Conservation (phyloP, 2,113 vertebrate genomes). For the Scomber scombrus region DNA sequence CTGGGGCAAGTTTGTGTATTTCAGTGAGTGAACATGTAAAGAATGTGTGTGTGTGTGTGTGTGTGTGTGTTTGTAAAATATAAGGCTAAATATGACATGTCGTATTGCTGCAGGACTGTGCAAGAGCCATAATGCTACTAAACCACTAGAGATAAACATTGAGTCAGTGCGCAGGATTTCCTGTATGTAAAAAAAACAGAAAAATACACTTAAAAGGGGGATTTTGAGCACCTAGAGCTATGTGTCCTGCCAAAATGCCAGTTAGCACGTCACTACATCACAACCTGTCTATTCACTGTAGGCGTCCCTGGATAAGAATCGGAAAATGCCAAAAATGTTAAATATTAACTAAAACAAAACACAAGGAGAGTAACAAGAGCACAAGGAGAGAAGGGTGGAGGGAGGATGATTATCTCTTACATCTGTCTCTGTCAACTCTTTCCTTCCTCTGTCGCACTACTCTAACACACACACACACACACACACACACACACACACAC, state of each 20-base stretch:
- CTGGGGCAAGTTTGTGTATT: not conserved
- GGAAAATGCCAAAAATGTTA: slow-evolving; percentile 13
- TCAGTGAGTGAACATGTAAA: not conserved
- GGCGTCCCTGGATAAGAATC: not conserved
- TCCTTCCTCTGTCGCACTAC: slow-evolving; percentile 46
- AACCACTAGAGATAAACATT: slow-evolving; percentile 52
- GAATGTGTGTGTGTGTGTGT: not conserved
- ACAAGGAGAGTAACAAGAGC: not conserved
- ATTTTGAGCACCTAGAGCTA: not conserved
- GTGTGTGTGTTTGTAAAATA: not conserved
- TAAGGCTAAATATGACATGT: not conserved
- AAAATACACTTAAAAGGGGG: slow-evolving; percentile 3
- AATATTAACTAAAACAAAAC: slow-evolving; percentile 21
- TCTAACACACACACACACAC: slow-evolving; percentile 34
- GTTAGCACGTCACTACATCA: not conserved
- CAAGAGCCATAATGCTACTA: slow-evolving; percentile 40
- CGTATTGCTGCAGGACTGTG: slow-evolving; percentile 30
- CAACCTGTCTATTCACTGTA: not conserved
- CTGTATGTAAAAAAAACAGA: slow-evolving; percentile 48
- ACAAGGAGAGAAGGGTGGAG: slow-evolving; percentile 27
- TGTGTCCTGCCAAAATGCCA: not conserved
- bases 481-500: not conserved
- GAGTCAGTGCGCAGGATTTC: slow-evolving; percentile 58
- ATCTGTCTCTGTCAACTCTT: slow-evolving; percentile 53
- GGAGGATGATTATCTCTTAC: slow-evolving; percentile 48